Evolutionary conservation across 2,797 vertebrate species (phyloP).

Genomic region (Triplophysa yarkandensis): DNA sequence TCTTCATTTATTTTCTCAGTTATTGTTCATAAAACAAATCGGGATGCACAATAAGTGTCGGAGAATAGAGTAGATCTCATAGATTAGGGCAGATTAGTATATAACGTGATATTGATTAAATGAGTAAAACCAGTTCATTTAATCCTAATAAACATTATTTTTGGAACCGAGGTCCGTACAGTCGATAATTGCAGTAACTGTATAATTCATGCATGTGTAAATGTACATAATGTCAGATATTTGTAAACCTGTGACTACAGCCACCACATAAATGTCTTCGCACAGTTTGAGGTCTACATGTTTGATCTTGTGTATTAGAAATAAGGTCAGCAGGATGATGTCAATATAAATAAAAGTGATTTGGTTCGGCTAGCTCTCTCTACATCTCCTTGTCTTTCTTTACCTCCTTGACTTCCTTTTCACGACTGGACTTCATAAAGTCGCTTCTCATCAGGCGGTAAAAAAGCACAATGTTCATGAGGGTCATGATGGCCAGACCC

Average conservation of each 20-base stretch:
- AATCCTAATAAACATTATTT: not conserved
- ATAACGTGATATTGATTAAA: not conserved
- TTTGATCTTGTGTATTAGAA: not conserved
- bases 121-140: constrained; percentile 5
- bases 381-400: constrained; percentile 71
- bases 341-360: constrained; percentile 1
- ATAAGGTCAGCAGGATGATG: constrained; percentile 11
- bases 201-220: constrained; percentile 10
- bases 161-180: not conserved
- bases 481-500: constrained; percentile 86
- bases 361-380: constrained; percentile 19
- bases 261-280: not conserved
- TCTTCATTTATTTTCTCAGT: no score
- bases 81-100: not conserved
- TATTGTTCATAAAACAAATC: no score
- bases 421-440: constrained; percentile 75
- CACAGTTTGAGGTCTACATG: constrained; percentile 32
- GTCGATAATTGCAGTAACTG: not conserved
- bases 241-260: constrained; percentile 35
- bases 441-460: constrained; percentile 83
- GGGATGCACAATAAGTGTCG: no score
- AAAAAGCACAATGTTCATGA: constrained; percentile 86
- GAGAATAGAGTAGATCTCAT: not conserved
- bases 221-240: constrained; percentile 4
- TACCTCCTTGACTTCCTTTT: constrained; percentile 60